Evolutionary conservation across 2,113 vertebrate genomes (phyloP), one percentile per base, ranked within the genome.

Genomic region (Epinephelus fuscoguttatus): DNA sequence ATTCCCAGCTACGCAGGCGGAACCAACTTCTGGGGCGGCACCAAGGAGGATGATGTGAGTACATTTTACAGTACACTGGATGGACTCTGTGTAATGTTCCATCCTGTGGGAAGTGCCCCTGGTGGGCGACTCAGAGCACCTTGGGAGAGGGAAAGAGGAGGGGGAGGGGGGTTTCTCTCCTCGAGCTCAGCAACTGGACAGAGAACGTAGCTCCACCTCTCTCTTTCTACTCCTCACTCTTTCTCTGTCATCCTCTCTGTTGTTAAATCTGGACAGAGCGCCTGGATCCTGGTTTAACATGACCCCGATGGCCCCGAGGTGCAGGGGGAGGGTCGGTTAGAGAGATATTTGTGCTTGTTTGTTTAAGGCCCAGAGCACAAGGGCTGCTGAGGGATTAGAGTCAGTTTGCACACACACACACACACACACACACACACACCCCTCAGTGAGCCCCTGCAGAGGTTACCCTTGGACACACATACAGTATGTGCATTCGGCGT

Each of bases 11-110:
- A 99, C 14, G 98, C 98, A 1, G 98, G 98, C 61, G 98, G 98
- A 75, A 99, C 98, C 78, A 99, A 99, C 94, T 99, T 99, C 94
- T 99, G 98, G 98, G 98, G 98, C 19, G 98, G 98, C 91, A 99
- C 98, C 81, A 99, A 99, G 92, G 98, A 99, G 87, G 98, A 99
- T 53, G 98, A 99, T 82, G 98, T 99, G 95, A 98, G 98, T 97
- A 52, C 66, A 66, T 40, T n/a, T 45, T 27, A 60, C 60, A 13
- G 27, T 15, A 6, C 33, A 10, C 42, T 11, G 14, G 10, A 3
- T 47, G 55, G 75, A 55, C 49, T 30, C 47, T 68, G 21, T 49
- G 62, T 67, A 55, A 59, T 56, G 73, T 33, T 70, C 61, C 52
- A 70, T 64, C 47, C 45, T 66, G 52, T 42, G 62, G 21, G 50